These are phyloP conservation scores for Pelodytes ibericus DNA, from an alignment of 2,797 vertebrate species.

Conservation along the genomic window DNA sequence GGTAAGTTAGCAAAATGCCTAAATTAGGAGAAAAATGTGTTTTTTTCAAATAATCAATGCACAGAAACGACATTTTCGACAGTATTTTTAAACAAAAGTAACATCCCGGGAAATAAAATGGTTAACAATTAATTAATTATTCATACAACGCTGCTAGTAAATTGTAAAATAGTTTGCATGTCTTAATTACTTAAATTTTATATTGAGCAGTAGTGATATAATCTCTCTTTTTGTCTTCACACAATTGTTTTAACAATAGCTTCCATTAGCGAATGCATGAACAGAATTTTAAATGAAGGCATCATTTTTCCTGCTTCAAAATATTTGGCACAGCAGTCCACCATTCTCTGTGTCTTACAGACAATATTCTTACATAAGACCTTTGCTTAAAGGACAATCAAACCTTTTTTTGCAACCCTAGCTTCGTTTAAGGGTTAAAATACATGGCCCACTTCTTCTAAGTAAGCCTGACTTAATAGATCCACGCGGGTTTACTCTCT, in stretches of 20 bases:
- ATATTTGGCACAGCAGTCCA: slow-evolving; percentile 66
- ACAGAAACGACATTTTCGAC: too few relatives aligned
- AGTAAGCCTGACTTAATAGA: too few relatives aligned
- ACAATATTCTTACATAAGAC: not conserved
- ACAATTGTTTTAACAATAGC: slow-evolving; percentile 83
- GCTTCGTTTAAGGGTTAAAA: too few relatives aligned
- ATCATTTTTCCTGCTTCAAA: slow-evolving; percentile 64
- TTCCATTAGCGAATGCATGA: slow-evolving; percentile 80
- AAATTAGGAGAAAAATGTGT: too few relatives aligned
- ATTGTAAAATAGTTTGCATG: slow-evolving; percentile 83
- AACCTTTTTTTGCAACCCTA: too few relatives aligned
- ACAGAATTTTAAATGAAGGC: slow-evolving; percentile 78
- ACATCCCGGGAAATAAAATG: slow-evolving; percentile 40
- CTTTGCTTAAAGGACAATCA: too few relatives aligned
- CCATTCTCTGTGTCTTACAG: not conserved
- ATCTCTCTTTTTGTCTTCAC: slow-evolving; percentile 81
- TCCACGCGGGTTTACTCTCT: too few relatives aligned
- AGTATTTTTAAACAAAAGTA: too few relatives aligned
- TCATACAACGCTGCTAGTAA: slow-evolving; percentile 74
- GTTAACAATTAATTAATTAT: slow-evolving; percentile 76
- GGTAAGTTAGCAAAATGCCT: too few relatives aligned
- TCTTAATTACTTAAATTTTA: slow-evolving; percentile 86
- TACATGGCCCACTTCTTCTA: too few relatives aligned
- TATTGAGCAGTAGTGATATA: slow-evolving; percentile 80
- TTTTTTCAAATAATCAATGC: too few relatives aligned